Evolutionary conservation across 2,888 invertebrate genomes (phyloP), one percentile per base, ranked within the genome.

Genomic region (Megamerina dolium): DNA sequence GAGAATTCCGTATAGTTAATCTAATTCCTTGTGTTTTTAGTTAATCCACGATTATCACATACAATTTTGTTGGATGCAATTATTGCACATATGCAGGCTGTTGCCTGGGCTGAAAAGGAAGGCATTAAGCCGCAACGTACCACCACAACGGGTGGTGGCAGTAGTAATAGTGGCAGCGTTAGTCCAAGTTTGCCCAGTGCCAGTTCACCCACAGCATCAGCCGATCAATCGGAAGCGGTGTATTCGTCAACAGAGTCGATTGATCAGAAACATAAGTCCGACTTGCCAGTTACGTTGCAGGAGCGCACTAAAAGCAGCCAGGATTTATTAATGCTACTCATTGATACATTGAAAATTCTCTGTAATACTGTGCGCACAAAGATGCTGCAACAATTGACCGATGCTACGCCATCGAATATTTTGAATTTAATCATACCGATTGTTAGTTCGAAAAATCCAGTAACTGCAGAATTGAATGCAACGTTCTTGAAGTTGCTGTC

Each of bases 41-140:
- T 56, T 20, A 64, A 60, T 53, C 68, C 72, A 1, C 62, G 68
- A n/a, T 51, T 72, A 3, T 68, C 72, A 0, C 63, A 70, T 46
- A 55, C 72, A 2, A 57, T 72, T 9, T 48, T 70, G 3, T 51
- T 72, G 12, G 72, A 72, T 49, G 66, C 67, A 2, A 37, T 72
- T 8, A 50, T 72, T 32, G 63, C 71, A 0, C 69, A 70, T 34
- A 66, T 72, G 65, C 65, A 70, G 37, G 72, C 66, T 3, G 60
- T 67, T 5, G 61, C 60, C 8, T 70, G 69, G 64, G 63, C 70
- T 1, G 68, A 63, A 23, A 67, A 66, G 37, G 68, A 68, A 41
- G 71, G 68, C 9, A 56, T 58, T 3, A 65, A 55, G 47, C 60
- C 47, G 16, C 56, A 35, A 47, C 53, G 31, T 35, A 57, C 20